Percentiles rank a stretch among this genome's conserved stretches.
Conservation (phyloP, 2,888 invertebrate species). For the Homarus gammarus region DNA sequence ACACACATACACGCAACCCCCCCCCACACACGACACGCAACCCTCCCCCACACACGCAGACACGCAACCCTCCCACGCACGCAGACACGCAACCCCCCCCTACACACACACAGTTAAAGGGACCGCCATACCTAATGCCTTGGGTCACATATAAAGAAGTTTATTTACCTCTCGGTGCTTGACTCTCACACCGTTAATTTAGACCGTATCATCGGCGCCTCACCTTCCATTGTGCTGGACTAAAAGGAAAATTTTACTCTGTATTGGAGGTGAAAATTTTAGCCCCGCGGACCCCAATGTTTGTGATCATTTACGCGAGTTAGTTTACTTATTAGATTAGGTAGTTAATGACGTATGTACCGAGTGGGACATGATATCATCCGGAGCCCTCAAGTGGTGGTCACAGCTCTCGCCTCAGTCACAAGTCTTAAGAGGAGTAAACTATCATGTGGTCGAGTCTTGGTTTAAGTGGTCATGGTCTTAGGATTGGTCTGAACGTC, state of each 20-base stretch:
- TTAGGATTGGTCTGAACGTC: not conserved
- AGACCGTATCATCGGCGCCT: slow-evolving; percentile 35
- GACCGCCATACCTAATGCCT: slow-evolving; percentile 26
- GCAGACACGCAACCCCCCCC: too few relatives aligned
- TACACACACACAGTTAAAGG: not conserved
- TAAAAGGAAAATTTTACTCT: slow-evolving; percentile 37
- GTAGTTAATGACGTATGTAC: slow-evolving; percentile 56
- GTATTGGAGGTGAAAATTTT: not conserved
- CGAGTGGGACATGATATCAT: slow-evolving; percentile 20
- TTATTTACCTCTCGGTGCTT: slow-evolving; percentile 33
- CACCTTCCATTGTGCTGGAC: slow-evolving; percentile 8
- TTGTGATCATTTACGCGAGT: not conserved
- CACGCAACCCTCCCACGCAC: too few relatives aligned
- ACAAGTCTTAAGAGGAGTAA: not conserved
- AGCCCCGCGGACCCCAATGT: not conserved
- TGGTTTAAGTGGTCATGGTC: slow-evolving; percentile 21
- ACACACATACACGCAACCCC: too few relatives aligned
- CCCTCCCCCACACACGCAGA: too few relatives aligned
- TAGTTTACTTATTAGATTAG: slow-evolving; percentile 42
- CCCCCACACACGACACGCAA: too few relatives aligned
- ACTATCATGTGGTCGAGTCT: not conserved
- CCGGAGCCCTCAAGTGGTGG: not conserved
- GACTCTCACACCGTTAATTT: slow-evolving; percentile 57
- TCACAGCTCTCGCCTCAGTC: not conserved
- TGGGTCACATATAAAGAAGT: slow-evolving; percentile 14